These are phyloP conservation scores for Euura lappo DNA, from an alignment of 1,140 invertebrate genomes.

Conservation along the genomic window DNA sequence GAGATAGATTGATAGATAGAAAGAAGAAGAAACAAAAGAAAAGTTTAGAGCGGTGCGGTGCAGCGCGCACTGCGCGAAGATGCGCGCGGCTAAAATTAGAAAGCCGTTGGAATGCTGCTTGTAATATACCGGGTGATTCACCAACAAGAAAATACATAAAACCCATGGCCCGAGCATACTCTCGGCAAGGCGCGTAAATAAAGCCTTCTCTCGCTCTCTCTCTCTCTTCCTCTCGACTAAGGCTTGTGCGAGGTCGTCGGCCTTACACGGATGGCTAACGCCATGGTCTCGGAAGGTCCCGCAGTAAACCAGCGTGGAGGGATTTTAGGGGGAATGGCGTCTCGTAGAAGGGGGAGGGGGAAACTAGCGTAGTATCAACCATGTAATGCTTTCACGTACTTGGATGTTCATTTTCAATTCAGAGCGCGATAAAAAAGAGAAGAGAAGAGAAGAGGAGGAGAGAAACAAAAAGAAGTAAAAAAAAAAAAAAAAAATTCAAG, in stretches of 20 bases:
- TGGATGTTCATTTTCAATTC: not conserved
- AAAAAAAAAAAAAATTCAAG: not conserved
- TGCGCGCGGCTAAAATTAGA: slow-evolving; percentile 14
- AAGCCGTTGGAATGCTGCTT: slow-evolving; percentile 14
- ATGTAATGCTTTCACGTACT: slow-evolving; percentile 7
- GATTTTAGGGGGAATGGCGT: no score
- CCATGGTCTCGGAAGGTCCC: slow-evolving; percentile 46
- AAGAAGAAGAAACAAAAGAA: not conserved
- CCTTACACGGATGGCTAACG: slow-evolving; percentile 56
- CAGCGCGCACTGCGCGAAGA: not conserved
- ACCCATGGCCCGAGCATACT: not conserved
- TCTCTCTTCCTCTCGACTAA: not conserved
- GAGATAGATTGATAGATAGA: not conserved
- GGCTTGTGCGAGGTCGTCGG: slow-evolving; percentile 47
- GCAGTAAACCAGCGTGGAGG: slow-evolving; percentile 17
- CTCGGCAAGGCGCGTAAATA: not conserved
- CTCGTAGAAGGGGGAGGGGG: not conserved
- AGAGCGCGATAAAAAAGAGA: not conserved
- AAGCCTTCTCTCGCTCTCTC: not conserved
- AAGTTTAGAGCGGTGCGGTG: not conserved
- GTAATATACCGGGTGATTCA: slow-evolving; percentile 14
- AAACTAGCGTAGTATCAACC: not conserved
- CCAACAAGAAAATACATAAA: not conserved
- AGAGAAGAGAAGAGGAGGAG: not conserved
- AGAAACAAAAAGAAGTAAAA: not conserved